Conservation (phyloP, 2,888 invertebrate genomes). For the Timema podura region DNA sequence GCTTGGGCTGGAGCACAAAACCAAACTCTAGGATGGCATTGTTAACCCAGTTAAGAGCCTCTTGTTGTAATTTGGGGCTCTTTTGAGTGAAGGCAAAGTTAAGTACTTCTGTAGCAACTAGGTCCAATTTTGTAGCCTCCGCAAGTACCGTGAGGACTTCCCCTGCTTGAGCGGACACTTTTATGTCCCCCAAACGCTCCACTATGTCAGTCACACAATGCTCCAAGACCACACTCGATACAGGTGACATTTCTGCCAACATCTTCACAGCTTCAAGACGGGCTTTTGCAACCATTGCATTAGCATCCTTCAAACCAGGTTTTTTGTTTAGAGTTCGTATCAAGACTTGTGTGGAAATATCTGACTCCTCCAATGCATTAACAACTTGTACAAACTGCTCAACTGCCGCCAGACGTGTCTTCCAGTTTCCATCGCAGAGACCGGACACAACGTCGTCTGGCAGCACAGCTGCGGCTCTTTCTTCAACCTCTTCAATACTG, state of each 20-base stretch:
- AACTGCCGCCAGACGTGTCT: slow-evolving; percentile 69
- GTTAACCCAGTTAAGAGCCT: slow-evolving; percentile 76
- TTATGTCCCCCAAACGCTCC: slow-evolving; percentile 79
- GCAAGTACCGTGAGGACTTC: slow-evolving; percentile 71
- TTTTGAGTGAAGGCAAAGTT: slow-evolving; percentile 79
- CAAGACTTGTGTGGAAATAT: slow-evolving; percentile 69
- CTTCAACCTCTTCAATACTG: slow-evolving; percentile 72
- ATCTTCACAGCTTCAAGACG: slow-evolving; percentile 74
- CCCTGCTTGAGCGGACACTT: slow-evolving; percentile 65
- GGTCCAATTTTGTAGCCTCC: slow-evolving; percentile 72
- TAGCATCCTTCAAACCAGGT: slow-evolving; percentile 83
- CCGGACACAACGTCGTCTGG: slow-evolving; percentile 61
- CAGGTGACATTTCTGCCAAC: slow-evolving; percentile 60
- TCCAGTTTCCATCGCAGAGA: slow-evolving; percentile 79
- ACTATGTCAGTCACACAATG: slow-evolving; percentile 74
- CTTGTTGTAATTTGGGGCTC: slow-evolving; percentile 87
- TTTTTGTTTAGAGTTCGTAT: slow-evolving; percentile 71
- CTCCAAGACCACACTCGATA: slow-evolving; percentile 63
- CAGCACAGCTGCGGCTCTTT: slow-evolving; percentile 63
- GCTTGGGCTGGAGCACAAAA: slow-evolving; percentile 73
- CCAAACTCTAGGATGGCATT: slow-evolving; percentile 83
- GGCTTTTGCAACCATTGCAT: slow-evolving; percentile 84
- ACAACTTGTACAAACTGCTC: slow-evolving; percentile 58
- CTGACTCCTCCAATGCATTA: slow-evolving; percentile 57
- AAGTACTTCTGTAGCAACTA: slow-evolving; percentile 66